phyloP scores from a whole-genome alignment of 2,113 vertebrate genomes.

The Stictonetta naevosa region DNA sequence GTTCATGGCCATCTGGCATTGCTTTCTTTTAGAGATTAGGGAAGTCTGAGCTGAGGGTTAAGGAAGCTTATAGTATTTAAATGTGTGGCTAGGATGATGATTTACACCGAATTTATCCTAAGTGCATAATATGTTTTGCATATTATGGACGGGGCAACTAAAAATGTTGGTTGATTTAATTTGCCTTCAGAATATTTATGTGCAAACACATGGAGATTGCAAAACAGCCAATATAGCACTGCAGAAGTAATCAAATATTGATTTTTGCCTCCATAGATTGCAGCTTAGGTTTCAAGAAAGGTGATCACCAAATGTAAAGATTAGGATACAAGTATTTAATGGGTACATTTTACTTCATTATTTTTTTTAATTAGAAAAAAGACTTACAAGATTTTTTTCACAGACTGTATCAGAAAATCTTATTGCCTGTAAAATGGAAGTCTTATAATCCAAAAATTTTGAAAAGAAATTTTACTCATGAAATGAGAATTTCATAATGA shows the following conservation, averaged over 20 bases:
- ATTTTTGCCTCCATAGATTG: neutral
- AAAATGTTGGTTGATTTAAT: neutral
- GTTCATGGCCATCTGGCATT: slow-evolving; percentile 82
- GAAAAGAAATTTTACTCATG: neutral
- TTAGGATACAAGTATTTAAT: neutral
- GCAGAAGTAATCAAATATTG: slow-evolving; percentile 1
- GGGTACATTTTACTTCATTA: neutral
- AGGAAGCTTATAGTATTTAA: slow-evolving; percentile 77
- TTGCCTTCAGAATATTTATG: slow-evolving; percentile 10
- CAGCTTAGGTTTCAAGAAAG: neutral
- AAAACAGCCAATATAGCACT: neutral
- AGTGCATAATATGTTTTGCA: slow-evolving; percentile 50
- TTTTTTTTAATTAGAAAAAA: neutral
- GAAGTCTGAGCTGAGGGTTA: slow-evolving; percentile 74
- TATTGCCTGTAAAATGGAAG: neutral
- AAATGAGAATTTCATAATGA: neutral
- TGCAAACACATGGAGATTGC: neutral
- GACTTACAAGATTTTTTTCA: neutral
- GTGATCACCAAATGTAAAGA: neutral
- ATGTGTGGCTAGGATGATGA: slow-evolving; percentile 54
- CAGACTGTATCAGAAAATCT: neutral
- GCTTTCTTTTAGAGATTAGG: slow-evolving; percentile 84
- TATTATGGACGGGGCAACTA: neutral
- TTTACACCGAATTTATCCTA: slow-evolving; percentile 55
- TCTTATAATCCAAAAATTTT: neutral